phyloP scores from a whole-genome alignment of 2,888 invertebrate genomes.

The Metellina segmentata region DNA sequence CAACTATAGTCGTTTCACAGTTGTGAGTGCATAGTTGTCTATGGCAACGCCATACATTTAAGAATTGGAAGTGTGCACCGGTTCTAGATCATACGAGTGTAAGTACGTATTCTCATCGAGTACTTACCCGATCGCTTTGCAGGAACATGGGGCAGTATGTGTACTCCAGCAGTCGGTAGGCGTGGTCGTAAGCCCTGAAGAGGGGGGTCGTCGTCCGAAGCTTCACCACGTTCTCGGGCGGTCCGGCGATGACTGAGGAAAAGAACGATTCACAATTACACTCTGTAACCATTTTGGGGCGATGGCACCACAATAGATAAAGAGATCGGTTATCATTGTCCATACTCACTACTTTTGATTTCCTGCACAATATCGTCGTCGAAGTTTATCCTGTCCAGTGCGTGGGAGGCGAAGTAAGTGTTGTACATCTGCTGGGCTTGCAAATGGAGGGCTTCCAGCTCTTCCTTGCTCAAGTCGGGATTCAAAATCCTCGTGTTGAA shows the following conservation, averaged over 20 bases:
- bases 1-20: too few species aligned
- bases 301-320: too few species aligned
- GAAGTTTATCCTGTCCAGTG: conserved; percentile 85
- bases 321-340: too few species aligned
- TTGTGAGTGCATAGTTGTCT: too few species aligned
- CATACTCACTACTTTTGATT: conserved; percentile 82
- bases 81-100: too few species aligned
- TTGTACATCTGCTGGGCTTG: conserved; percentile 87
- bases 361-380: conserved; percentile 84
- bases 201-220: conserved; percentile 89
- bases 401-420: conserved; percentile 85
- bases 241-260: conserved; percentile 84
- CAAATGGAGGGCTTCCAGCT: conserved; percentile 85
- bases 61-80: too few species aligned
- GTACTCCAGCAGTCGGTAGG: conserved; percentile 87
- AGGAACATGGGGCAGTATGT: conserved; percentile 89
- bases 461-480: conserved; percentile 86
- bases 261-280: background rate
- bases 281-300: too few species aligned
- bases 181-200: conserved; percentile 90
- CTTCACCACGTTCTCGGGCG: conserved; percentile 85
- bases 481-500: conserved; percentile 89
- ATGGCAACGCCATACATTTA: too few species aligned
- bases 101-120: too few species aligned
- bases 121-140: conserved; percentile 85